Percentiles rank a stretch among this genome's conserved stretches.
Conservation (phyloP, 2,113 vertebrate species). For the Oreotrochilus melanogaster region DNA sequence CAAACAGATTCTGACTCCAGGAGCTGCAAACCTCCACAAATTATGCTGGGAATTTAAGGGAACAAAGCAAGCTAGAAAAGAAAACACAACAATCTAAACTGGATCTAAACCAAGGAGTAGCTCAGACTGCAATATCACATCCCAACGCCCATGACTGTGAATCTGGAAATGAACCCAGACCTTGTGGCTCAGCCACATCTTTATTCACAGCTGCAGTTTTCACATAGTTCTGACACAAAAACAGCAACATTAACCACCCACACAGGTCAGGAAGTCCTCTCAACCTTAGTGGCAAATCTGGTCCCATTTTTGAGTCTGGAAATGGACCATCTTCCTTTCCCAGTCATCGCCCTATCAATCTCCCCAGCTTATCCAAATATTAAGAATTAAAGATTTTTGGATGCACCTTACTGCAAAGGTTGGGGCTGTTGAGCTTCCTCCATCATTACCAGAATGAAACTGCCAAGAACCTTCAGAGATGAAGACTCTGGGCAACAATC, state of each 20-base stretch:
- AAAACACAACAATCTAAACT: neutral
- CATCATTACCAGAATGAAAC: neutral
- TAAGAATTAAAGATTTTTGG: neutral
- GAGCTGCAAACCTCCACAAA: neutral
- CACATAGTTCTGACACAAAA: conserved; percentile 25
- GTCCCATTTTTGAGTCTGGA: conserved; percentile 1
- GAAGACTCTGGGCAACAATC: neutral
- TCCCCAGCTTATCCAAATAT: neutral
- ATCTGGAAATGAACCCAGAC: conserved; percentile 19
- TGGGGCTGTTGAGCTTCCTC: neutral
- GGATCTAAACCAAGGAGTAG: conserved; percentile 22
- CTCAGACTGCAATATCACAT: conserved; percentile 28
- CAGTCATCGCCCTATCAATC: neutral
- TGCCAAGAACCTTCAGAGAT: neutral
- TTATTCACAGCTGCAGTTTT: conserved; percentile 37
- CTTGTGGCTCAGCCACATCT: conserved; percentile 34
- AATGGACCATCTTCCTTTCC: neutral
- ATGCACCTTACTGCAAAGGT: accelerated
- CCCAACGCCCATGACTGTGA: conserved; percentile 42
- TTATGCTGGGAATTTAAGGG: neutral
- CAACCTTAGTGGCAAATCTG: neutral
- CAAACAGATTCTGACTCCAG: accelerated
- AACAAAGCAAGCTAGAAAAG: conserved; percentile 15
- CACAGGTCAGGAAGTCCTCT: conserved; percentile 19
- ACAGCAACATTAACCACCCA: conserved; percentile 44